Evolutionary conservation across 1,140 invertebrate genomes (phyloP).

Genomic region (Pseudomyrmex dendroicus): DNA sequence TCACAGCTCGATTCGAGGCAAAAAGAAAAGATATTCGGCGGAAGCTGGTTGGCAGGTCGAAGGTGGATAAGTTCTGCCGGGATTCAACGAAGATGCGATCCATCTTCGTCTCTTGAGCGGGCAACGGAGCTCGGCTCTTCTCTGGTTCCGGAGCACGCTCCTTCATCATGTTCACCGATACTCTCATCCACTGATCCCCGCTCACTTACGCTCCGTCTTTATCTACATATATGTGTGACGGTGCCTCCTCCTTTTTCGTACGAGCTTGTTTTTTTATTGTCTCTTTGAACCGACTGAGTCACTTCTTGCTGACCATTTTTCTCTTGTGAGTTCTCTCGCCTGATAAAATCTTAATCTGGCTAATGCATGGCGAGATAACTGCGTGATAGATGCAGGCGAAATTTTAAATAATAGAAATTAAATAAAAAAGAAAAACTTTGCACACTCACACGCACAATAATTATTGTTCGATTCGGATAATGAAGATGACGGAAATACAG

Average conservation of each 20-base stretch:
- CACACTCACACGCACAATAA: not conserved
- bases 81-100: constrained; percentile 69
- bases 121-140: constrained; percentile 57
- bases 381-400: not conserved
- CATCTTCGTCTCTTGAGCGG: constrained; percentile 70
- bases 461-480: not conserved
- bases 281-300: constrained; percentile 14
- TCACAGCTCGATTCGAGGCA: constrained; percentile 21
- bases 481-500: constrained; percentile 12
- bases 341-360: not conserved
- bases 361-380: constrained; percentile 8
- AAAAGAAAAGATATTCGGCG: constrained; percentile 53
- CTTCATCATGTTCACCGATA: constrained; percentile 73
- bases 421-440: not conserved
- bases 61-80: constrained; percentile 72
- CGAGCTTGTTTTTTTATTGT: constrained; percentile 12
- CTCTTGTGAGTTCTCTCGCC: not conserved
- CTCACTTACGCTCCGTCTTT: constrained; percentile 44
- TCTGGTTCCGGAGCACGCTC: constrained; percentile 59
- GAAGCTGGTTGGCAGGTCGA: constrained; percentile 62
- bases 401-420: not conserved
- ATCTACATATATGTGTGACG: constrained; percentile 20
- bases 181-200: constrained; percentile 50
- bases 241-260: not conserved
- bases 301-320: constrained; percentile 12